phyloP scores from a whole-genome alignment of 2,888 invertebrate genomes.

The Loripinus fragilis region DNA sequence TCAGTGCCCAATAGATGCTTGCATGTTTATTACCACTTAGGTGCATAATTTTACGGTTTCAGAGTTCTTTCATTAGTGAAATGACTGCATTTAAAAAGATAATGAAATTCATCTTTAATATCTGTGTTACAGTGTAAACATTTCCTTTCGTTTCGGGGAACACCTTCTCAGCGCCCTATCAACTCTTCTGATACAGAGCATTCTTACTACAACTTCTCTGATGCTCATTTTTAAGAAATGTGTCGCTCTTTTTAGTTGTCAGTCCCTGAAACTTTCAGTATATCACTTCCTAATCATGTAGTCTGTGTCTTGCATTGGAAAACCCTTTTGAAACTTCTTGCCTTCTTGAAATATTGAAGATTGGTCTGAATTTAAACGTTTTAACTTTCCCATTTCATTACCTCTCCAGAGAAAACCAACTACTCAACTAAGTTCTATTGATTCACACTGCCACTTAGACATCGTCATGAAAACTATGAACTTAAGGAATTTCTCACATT shows the following conservation, averaged over 20 bases:
- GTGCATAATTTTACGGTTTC: no score
- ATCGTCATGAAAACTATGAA: background rate
- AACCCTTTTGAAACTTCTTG: background rate
- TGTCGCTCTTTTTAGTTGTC: background rate
- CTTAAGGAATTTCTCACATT: background rate
- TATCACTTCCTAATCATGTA: slow-evolving; percentile 17
- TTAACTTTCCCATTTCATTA: slow-evolving; percentile 4
- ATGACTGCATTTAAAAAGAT: no score
- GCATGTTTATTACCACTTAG: no score
- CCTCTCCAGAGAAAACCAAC: background rate
- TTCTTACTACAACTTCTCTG: no score
- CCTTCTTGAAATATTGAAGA: background rate
- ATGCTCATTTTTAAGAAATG: background rate
- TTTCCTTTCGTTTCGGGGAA: no score
- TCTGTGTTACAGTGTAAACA: no score
- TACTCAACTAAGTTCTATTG: background rate
- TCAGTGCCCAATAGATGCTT: no score
- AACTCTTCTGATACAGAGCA: no score
- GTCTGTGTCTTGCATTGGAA: slow-evolving; percentile 12
- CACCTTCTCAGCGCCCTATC: no score
- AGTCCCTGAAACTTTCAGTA: background rate
- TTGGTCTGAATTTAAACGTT: background rate
- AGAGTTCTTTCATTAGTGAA: no score
- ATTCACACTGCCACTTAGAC: slow-evolving; percentile 18
- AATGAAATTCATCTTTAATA: no score